Evolutionary conservation across 2,888 invertebrate species (phyloP), one percentile per base, ranked within the genome.

Genomic region (Tubulanus polymorphus): DNA sequence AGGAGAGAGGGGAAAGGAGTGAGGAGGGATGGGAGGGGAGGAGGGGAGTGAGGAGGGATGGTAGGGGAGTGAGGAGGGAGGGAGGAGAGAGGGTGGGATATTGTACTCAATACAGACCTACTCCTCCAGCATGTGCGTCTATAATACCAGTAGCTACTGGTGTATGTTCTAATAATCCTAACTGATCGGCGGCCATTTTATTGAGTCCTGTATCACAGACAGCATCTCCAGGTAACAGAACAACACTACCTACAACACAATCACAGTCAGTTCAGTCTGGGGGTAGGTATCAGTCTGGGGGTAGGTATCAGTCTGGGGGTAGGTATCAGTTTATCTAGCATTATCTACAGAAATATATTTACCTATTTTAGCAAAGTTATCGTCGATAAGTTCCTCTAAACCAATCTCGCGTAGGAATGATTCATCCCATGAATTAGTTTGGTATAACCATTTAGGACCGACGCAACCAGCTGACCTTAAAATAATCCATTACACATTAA

Each of bases 81-180:
- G 25, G 15, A 37, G 23, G 35, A 30, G 23, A 51, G 12, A 18
- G 37, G 23, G 48, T 30, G 32, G 37, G 46, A 48, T 8, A 12
- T 12, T 8, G 10, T 37, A 48, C 45, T 29, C 26, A 48, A 27
- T 56, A 25, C 56, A 60, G 55, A 73, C 93, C 94, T 57, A 96
- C 80, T 1, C 89, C 92, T 26, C 95, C 96, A 52, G 95, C 92
- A 81, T 96, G 93, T 0, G 96, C 96, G 81, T 97, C 96, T 64
- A 96, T 93, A 59, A 95, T 85, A 0, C 93, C 92, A 15, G 91
- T 85, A 3, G 89, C 93, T 1, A 96, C 93, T 6, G 90, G 85
- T 20, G 87, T 92, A 10, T 87, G 87, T 6, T 84, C 80, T 15
- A 79, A 67, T 8, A 96, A 81, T 2, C 89, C 88, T 53, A 94